Conservation (phyloP, 2,888 invertebrate genomes). For the Xylocampa areola region DNA sequence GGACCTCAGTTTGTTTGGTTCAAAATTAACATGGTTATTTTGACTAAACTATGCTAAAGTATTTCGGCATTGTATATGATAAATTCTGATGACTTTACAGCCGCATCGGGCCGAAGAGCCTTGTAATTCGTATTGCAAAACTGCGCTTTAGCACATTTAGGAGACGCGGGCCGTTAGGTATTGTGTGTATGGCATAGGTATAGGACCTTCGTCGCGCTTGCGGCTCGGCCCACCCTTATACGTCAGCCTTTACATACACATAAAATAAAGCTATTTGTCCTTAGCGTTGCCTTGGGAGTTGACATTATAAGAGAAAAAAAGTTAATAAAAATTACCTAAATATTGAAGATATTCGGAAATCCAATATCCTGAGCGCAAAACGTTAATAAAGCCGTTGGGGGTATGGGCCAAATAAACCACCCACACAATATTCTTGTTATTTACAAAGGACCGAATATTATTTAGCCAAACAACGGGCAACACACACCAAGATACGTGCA, state of each 20-base stretch:
- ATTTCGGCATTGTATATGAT: no score
- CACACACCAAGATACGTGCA: not conserved
- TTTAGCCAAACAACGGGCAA: slow-evolving; percentile 18
- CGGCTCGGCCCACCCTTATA: no score
- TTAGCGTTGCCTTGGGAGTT: not conserved
- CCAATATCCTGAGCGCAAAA: slow-evolving; percentile 34
- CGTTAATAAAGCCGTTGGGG: slow-evolving; percentile 23
- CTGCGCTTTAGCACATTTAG: no score
- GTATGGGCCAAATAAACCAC: slow-evolving; percentile 27
- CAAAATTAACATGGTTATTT: not conserved
- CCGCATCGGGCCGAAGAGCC: no score
- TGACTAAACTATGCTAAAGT: no score
- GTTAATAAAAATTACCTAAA: slow-evolving; percentile 20
- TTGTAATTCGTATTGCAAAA: no score
- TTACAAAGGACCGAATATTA: slow-evolving; percentile 40
- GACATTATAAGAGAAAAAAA: not conserved
- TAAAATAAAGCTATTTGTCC: no score
- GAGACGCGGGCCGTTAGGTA: no score
- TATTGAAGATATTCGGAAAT: slow-evolving; percentile 26
- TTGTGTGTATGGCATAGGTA: no score
- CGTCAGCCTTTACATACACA: no score
- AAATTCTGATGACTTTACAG: no score
- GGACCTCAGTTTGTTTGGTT: not conserved
- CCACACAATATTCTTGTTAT: slow-evolving; percentile 33
- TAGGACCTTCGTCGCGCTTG: no score